These are phyloP conservation scores for Glyptemys insculpta DNA, from an alignment of 2,797 vertebrate species.

Conservation along the genomic window DNA sequence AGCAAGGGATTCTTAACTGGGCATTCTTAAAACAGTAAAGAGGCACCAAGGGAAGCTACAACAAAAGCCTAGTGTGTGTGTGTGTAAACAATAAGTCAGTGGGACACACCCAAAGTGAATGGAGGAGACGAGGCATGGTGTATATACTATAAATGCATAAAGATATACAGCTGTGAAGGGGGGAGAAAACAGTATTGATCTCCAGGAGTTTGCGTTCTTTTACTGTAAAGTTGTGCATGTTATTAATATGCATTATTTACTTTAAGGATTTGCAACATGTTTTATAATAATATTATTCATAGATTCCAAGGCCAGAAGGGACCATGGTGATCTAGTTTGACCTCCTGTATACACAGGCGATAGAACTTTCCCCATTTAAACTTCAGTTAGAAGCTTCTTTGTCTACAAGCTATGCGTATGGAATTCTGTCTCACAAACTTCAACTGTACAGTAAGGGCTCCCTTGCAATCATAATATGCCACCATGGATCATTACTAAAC, in stretches of 20 bases:
- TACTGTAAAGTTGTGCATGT: not conserved
- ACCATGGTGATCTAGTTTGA: not conserved
- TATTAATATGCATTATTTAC: not conserved
- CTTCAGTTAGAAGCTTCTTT: not conserved
- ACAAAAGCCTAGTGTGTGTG: not conserved
- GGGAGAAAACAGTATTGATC: not conserved
- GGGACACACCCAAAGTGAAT: not conserved
- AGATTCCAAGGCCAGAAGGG: not conserved
- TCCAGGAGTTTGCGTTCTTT: not conserved
- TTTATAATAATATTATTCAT: not conserved
- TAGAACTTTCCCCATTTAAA: accelerated
- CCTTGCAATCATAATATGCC: not conserved
- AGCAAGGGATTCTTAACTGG: not conserved
- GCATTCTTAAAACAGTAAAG: not conserved
- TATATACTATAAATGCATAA: not conserved
- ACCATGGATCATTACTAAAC: not conserved
- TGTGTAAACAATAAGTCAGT: not conserved
- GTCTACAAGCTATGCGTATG: not conserved
- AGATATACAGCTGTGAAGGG: not conserved
- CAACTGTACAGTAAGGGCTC: not conserved
- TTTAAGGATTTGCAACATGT: not conserved
- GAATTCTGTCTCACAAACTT: not conserved
- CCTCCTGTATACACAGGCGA: not conserved
- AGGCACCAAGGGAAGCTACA: not conserved
- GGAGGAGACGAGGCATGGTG: not conserved